Conservation (phyloP, 2,113 vertebrate species). For the Phyllostomus hastatus region DNA sequence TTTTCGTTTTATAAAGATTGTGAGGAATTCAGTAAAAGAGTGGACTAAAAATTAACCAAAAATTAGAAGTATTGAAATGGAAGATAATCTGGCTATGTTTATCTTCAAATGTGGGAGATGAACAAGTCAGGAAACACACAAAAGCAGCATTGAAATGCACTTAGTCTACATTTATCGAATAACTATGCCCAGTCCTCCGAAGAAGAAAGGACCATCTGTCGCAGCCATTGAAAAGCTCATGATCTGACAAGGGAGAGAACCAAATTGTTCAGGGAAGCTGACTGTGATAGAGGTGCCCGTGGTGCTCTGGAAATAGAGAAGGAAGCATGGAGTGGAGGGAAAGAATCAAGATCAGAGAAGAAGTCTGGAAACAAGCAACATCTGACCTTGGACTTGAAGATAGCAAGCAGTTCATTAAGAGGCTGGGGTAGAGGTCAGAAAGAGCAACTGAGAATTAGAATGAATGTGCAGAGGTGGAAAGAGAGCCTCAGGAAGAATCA, state of each 20-base stretch:
- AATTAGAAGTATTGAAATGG: neutral
- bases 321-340: neutral
- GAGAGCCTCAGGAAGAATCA: neutral
- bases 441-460: neutral
- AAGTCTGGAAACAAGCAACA: neutral
- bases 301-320: neutral
- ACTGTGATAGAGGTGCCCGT: fast-evolving
- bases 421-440: neutral
- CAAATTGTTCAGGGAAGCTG: neutral
- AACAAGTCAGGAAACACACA: neutral
- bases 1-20: neutral
- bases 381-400: neutral
- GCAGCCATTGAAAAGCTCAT: neutral
- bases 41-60: neutral
- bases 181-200: neutral
- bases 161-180: neutral
- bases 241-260: neutral
- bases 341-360: neutral
- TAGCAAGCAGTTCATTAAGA: neutral
- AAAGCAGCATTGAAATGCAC: neutral
- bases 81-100: neutral
- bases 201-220: neutral
- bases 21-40: neutral
- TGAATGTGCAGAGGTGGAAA: neutral
- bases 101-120: neutral